Base-by-base conservation (phyloP, 2,113 vertebrate species). In the Poeciliopsis prolifica region DNA sequence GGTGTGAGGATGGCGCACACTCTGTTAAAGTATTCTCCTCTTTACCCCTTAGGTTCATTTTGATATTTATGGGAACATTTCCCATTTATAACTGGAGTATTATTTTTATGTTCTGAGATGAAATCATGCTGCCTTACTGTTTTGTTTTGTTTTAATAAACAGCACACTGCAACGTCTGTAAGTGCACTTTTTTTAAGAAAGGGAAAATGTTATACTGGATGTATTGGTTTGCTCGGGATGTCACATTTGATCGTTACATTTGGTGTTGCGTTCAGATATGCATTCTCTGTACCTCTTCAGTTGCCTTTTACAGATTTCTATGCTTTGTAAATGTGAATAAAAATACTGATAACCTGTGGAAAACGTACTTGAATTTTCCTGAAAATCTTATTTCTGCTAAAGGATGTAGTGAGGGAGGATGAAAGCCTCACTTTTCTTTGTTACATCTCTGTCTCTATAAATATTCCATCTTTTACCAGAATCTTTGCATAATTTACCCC, bases 311-410 rank as follows among this genome's bases (percentile, higher is more conserved):
- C 63, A 85, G 26, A 89, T 75, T 83, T 88, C 72, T 87, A 74
- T 77, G 85, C 54, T 82, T 72, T 80, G 77, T 88, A 68, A 84
- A 88, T 91, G 87, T 92, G 82, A 92, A 86, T 92, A 78, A 80
- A 80, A 69, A 61, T 70, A 70, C 82, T 80, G 44, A 74, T 66
- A 63, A 64, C 74, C 71, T 88, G 67, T 88, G 74, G 75, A 87
- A 75, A 90, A 90, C 81, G 82, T 92, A 93, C 92, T 94, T 91
- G 90, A 93, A 92, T 87, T 70, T 22, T 65, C 29, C 82, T 62
- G 66, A 72, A 48, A 84, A 82, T 80, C 62, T 64, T 85, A 37
- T 81, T 48, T 9, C 83, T 87, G 88, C 87, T 87, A 70, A 79
- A 85, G 63, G 70, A 63, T 74, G 26, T 68, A 51, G 48, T 78